These are phyloP conservation scores for Drosophila asahinai DNA, from an alignment of 1,140 invertebrate species.

Conservation along the genomic window DNA sequence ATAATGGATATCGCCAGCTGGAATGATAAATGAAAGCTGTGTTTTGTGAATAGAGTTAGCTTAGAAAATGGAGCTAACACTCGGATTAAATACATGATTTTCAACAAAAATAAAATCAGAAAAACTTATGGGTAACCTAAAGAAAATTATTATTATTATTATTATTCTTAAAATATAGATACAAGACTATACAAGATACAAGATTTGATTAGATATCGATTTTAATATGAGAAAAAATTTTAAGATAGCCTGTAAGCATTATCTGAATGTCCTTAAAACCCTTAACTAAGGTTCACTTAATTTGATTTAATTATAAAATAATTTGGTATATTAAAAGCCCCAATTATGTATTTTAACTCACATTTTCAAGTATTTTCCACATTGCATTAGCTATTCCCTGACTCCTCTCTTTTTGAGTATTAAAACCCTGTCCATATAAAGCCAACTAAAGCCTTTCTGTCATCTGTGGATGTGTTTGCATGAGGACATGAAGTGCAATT, in stretches of 20 bases:
- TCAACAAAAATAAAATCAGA: neutral
- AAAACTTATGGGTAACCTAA: neutral
- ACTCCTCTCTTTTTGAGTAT: neutral
- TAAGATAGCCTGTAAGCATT: no score
- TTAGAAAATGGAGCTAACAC: neutral
- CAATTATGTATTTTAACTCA: no score
- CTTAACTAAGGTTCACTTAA: no score
- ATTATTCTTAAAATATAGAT: neutral
- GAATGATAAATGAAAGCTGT: conserved; percentile 29
- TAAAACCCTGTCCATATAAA: conserved; percentile 1
- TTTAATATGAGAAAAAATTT: no score
- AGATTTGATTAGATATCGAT: neutral
- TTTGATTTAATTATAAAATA: no score
- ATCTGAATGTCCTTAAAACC: no score
- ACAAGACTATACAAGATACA: no score
- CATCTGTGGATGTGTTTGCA: conserved; percentile 13
- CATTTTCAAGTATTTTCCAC: neutral
- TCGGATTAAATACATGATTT: neutral
- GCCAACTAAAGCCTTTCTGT: conserved; percentile 10
- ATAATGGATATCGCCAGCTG: conserved; percentile 31
- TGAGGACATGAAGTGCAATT: conserved; percentile 42
- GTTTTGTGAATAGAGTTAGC: conserved; percentile 10
- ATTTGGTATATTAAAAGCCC: no score
- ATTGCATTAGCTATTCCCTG: no score
- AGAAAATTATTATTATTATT: no score